These are phyloP conservation scores for Gadus macrocephalus DNA, from an alignment of 2,113 vertebrate genomes.

Conservation along the genomic window DNA sequence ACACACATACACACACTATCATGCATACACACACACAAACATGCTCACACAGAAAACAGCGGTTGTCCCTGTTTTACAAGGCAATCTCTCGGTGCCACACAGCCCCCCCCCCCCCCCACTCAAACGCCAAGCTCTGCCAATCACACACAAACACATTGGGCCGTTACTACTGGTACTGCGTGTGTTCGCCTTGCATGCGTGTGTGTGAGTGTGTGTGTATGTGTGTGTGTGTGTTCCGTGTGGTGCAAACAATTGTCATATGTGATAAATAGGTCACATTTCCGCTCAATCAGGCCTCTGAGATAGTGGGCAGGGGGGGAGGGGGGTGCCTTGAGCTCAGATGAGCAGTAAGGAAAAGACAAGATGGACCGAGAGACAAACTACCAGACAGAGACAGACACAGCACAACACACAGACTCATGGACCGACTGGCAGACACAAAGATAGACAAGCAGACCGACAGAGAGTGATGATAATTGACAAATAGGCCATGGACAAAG, in stretches of 20 bases:
- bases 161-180: constrained; percentile 31
- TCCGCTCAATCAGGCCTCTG: constrained; percentile 50
- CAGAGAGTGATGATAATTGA: neutral
- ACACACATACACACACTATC: constrained; percentile 20
- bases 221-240: constrained; percentile 20
- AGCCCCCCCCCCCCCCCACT: neutral
- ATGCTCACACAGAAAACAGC: constrained; percentile 26
- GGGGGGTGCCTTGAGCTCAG: neutral
- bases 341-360: neutral
- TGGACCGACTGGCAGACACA: neutral
- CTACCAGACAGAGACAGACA: neutral
- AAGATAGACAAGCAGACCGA: neutral
- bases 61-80: constrained; percentile 38
- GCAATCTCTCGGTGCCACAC: constrained; percentile 1
- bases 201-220: constrained; percentile 28
- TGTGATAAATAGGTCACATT: constrained; percentile 61
- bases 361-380: neutral
- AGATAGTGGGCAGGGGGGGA: constrained; percentile 23
- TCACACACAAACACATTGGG: constrained; percentile 30
- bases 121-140: constrained; percentile 29
- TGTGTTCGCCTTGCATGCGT: constrained; percentile 24
- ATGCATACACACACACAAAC: constrained; percentile 1
- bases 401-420: neutral
- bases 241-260: constrained; percentile 51
- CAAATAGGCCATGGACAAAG: no score